Evolutionary conservation across 2,113 vertebrate genomes (phyloP).

Genomic region (Hystrix cristata): DNA sequence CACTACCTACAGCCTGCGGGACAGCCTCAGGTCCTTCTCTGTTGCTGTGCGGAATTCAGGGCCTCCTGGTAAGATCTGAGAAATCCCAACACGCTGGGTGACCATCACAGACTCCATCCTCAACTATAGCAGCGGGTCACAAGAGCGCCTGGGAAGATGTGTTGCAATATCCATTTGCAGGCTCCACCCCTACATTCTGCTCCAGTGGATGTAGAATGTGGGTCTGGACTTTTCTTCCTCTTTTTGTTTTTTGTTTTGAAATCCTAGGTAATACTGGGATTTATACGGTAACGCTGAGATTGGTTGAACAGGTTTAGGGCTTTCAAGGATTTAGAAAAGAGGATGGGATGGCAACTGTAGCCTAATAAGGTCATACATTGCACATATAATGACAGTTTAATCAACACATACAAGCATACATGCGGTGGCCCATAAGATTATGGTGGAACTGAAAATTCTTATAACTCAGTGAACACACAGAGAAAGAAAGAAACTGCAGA

Average conservation of each 20-base stretch:
- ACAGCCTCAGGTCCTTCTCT: neutral
- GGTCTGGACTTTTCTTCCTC: neutral
- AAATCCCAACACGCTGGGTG: neutral
- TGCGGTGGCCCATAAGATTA: neutral
- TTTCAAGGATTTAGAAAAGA: neutral
- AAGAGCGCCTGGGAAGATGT: neutral
- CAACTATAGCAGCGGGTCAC: neutral
- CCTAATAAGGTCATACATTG: neutral
- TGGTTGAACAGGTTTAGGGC: neutral
- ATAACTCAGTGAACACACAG: neutral
- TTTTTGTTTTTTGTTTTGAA: neutral
- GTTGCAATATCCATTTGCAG: neutral
- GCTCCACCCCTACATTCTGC: neutral
- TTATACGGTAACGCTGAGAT: neutral
- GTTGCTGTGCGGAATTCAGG: neutral
- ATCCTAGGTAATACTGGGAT: neutral
- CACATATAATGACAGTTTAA: neutral
- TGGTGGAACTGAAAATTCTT: neutral
- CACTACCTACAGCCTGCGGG: neutral
- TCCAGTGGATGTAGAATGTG: neutral
- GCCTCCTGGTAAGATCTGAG: neutral
- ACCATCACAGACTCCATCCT: neutral
- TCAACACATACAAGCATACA: neutral
- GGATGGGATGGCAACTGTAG: neutral
- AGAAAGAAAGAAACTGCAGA: neutral